phyloP scores from a whole-genome alignment of 2,113 vertebrate genomes.

The Nothobranchius kuhntae region DNA sequence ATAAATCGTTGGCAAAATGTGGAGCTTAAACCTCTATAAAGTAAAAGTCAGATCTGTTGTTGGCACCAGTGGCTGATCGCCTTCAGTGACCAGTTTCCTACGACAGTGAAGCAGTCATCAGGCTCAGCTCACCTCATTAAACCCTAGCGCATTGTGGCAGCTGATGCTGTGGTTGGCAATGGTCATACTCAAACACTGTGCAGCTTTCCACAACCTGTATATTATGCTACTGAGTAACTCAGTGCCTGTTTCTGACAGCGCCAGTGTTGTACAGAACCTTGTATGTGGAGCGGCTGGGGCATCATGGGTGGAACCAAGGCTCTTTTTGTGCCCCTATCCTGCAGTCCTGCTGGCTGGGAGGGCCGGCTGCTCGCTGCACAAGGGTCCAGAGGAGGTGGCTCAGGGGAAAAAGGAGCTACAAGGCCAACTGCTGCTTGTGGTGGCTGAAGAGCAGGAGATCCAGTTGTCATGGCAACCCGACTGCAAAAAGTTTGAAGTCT shows the following conservation, averaged over 20 bases:
- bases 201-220: slow-evolving; percentile 7
- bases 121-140: slow-evolving; percentile 59
- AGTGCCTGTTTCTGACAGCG: slow-evolving; percentile 24
- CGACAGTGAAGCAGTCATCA: slow-evolving; percentile 41
- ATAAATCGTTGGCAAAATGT: no score
- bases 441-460: slow-evolving; percentile 62
- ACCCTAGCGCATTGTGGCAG: slow-evolving; percentile 61
- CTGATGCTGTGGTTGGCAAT: slow-evolving; percentile 36
- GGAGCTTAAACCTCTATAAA: not conserved
- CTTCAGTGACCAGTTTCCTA: slow-evolving; percentile 56
- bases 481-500: slow-evolving; percentile 61
- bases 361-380: slow-evolving; percentile 58
- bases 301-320: slow-evolving; percentile 77
- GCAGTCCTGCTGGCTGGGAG: slow-evolving; percentile 61
- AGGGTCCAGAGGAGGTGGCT: slow-evolving; percentile 65
- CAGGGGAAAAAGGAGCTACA: slow-evolving; percentile 50
- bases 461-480: slow-evolving; percentile 71
- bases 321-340: slow-evolving; percentile 74
- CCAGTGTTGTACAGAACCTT: slow-evolving; percentile 77
- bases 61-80: slow-evolving; percentile 14
- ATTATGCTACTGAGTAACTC: slow-evolving; percentile 22
- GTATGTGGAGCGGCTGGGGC: slow-evolving; percentile 76
- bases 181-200: slow-evolving; percentile 36
- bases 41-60: not conserved
- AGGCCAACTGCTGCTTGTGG: slow-evolving; percentile 62